Base-by-base conservation (phyloP, 2,113 vertebrate species). In the Agapornis roseicollis region DNA sequence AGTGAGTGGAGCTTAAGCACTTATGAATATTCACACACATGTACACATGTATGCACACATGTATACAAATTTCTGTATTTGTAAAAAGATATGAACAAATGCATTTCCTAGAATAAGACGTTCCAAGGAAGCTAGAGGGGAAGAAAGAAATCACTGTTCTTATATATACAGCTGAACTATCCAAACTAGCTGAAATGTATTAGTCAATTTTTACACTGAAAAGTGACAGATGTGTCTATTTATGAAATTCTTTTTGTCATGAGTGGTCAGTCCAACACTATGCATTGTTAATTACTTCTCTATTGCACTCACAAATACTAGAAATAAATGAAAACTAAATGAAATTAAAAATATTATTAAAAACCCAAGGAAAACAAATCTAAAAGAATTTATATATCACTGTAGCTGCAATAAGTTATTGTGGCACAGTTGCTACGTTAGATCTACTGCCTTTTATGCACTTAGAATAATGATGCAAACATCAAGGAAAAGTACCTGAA, bases 41-140 rank as follows among this genome's bases (percentile, higher is more conserved):
- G 7, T 20, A 10, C 5, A 71, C 13, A 77, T n/a, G n/a, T n/a
- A n/a, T n/a, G n/a, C 13, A 17, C 1, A 35, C 8, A 29, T 1
- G 7, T 20, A 10, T 5, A 71, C 13, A 77, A 47, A 53, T 58
- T 66, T 71, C 29, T 7, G 0, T 55, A 66, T 50, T 56, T 79
- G 5, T 7, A 71, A 86, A 42, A 24, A 68, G 2, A 13, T 53
- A 8, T 11, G 28, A 42, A 39, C 31, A 19, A 55, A 64, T 13
- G 5, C 7, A 33, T 35, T 2, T 3, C 55, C 35, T 85, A 55
- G 13, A 91, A 50, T 5, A 72, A 69, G 10, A 17, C 8, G 3
- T 39, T 47, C 55, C 12, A 42, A 33, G 23, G 10, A 73, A 1
- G 6, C 31, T 42, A 39, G 28, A 85, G 9, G 7, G 3, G 46